phyloP scores from a whole-genome alignment of 2,113 vertebrate genomes.

The Sitta europaea region DNA sequence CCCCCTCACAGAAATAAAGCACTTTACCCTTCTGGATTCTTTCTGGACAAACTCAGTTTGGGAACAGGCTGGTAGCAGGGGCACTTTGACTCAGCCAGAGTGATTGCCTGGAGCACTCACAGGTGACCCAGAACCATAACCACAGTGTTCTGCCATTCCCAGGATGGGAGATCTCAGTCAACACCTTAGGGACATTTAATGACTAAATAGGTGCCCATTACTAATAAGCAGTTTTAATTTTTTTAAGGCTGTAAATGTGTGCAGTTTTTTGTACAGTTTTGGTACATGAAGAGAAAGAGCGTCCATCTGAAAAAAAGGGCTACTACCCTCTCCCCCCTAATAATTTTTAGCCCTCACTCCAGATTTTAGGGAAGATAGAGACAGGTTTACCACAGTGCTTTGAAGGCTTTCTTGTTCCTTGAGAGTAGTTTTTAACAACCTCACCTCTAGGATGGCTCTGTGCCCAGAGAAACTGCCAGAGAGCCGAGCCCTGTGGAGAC shows the following conservation, averaged over 20 bases:
- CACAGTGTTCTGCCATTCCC: not conserved
- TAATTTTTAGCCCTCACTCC: not conserved
- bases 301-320: not conserved
- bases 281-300: not conserved
- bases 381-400: not conserved
- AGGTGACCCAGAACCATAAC: not conserved
- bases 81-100: not conserved
- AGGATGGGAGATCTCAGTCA: not conserved
- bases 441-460: not conserved
- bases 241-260: not conserved
- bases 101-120: fast-evolving
- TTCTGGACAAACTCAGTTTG: not conserved
- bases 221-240: fast-evolving
- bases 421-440: not conserved
- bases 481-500: fast-evolving
- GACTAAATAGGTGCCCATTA: not conserved
- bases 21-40: not conserved
- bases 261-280: not conserved
- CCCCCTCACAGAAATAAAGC: not conserved
- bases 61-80: not conserved
- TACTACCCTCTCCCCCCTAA: not conserved
- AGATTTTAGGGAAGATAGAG: not conserved
- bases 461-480: not conserved
- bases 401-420: not conserved
- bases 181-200: not conserved